phyloP scores from a whole-genome alignment of 2,888 invertebrate species.

The Hydroisotoma schaefferi region DNA sequence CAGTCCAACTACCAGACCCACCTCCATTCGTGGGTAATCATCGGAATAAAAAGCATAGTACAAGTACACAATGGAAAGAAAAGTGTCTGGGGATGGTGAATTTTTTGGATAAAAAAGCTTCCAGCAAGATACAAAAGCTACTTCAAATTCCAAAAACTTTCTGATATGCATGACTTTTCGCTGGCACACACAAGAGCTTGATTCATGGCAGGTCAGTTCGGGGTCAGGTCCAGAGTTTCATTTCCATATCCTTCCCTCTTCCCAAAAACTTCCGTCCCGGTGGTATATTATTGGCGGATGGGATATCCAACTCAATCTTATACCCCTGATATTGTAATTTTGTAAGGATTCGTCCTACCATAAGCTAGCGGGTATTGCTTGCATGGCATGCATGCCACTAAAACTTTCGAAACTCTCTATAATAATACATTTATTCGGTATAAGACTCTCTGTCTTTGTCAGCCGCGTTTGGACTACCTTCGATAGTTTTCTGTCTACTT shows the following conservation, averaged over 20 bases:
- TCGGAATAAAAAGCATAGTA: conserved; percentile 11
- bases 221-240: conserved; percentile 36
- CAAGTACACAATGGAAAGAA: too few species aligned
- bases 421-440: too few species aligned
- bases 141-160: conserved; percentile 17
- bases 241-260: conserved; percentile 24
- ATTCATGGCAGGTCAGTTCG: conserved; percentile 47
- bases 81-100: neutral
- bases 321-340: neutral
- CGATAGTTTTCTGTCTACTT: too few species aligned
- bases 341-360: neutral
- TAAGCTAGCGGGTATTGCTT: too few species aligned
- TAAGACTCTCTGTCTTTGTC: too few species aligned
- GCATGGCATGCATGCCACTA: too few species aligned
- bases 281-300: too few species aligned
- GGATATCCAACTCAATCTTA: neutral
- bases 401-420: too few species aligned
- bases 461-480: too few species aligned
- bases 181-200: conserved; percentile 38
- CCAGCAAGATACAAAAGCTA: neutral
- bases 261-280: neutral
- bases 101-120: neutral
- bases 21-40: conserved; percentile 19
- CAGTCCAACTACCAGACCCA: too few species aligned
- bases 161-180: conserved; percentile 8